Conservation (phyloP, 2,888 invertebrate genomes). For the Endomychus coccineus region DNA sequence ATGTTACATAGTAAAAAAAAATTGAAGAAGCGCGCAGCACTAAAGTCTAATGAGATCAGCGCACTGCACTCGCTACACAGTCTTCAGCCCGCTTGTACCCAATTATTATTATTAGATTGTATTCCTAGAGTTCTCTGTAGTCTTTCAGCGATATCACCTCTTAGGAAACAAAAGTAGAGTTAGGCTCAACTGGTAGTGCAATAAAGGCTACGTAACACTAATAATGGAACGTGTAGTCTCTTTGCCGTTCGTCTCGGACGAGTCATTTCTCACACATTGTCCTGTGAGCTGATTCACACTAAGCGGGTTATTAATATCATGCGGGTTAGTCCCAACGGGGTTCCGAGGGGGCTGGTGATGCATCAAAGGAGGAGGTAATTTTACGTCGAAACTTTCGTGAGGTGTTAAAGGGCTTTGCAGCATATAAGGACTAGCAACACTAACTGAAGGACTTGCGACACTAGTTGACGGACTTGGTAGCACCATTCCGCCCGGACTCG, state of each 20-base stretch:
- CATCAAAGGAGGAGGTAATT: conserved; percentile 43
- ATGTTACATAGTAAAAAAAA: conserved; percentile 44
- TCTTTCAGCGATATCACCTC: conserved; percentile 10
- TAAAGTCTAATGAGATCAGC: conserved; percentile 38
- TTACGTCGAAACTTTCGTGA: conserved; percentile 40
- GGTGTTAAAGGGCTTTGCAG: conserved; percentile 44
- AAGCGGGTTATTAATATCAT: conserved; percentile 86
- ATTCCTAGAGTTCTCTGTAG: conserved; percentile 1
- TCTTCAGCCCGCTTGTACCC: conserved; percentile 12
- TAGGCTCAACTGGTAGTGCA: conserved; percentile 3
- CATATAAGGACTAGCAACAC: conserved; percentile 55
- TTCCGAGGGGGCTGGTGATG: conserved; percentile 51
- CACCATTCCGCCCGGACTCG: conserved; percentile 59
- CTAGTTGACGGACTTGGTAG: conserved; percentile 74
- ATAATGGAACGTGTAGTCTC: conserved; percentile 42
- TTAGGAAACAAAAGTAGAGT: conserved; percentile 5
- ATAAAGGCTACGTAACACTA: conserved; percentile 42
- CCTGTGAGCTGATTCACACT: conserved; percentile 86
- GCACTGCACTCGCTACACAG: conserved; percentile 28
- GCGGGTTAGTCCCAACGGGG: conserved; percentile 85
- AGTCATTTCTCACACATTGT: conserved; percentile 47
- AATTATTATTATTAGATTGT: conserved; percentile 4
- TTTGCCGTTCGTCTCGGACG: conserved; percentile 37
- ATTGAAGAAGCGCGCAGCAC: conserved; percentile 30
- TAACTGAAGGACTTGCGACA: conserved; percentile 56